A percentile compares a stretch with the other conserved stretches of the same genome.
phyloP scores from a whole-genome alignment of 2,888 invertebrate genomes.

The Lasioglossum zephyrum region DNA sequence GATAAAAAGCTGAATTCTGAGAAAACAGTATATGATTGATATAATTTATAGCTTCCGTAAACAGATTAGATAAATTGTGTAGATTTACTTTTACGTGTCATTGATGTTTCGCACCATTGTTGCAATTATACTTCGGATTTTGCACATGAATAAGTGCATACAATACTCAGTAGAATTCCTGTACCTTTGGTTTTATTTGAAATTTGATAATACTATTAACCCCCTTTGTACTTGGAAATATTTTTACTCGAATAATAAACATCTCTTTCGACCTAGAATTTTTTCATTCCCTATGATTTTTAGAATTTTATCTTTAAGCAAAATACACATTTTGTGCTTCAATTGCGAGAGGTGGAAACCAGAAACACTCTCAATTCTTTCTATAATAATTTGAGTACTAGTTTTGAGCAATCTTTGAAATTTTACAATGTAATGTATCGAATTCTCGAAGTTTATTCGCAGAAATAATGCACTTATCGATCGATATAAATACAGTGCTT shows the following conservation, averaged over 20 bases:
- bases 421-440: neutral
- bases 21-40: neutral
- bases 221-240: too few relatives aligned
- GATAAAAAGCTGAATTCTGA: neutral
- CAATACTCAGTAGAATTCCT: neutral
- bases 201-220: neutral
- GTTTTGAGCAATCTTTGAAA: too few relatives aligned
- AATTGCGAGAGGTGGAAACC: too few relatives aligned
- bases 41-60: neutral
- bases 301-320: too few relatives aligned
- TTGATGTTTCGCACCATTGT: neutral
- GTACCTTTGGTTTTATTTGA: neutral
- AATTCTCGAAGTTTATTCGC: neutral
- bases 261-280: too few relatives aligned
- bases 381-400: too few relatives aligned
- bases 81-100: neutral
- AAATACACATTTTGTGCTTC: too few relatives aligned
- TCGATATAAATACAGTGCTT: constrained; percentile 1
- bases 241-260: too few relatives aligned
- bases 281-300: too few relatives aligned
- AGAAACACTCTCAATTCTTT: too few relatives aligned
- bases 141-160: neutral
- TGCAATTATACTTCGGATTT: neutral
- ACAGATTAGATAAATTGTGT: neutral
- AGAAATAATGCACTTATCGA: neutral